Conservation (phyloP, 2,888 invertebrate genomes). For the Digitonthophagus gazella region DNA sequence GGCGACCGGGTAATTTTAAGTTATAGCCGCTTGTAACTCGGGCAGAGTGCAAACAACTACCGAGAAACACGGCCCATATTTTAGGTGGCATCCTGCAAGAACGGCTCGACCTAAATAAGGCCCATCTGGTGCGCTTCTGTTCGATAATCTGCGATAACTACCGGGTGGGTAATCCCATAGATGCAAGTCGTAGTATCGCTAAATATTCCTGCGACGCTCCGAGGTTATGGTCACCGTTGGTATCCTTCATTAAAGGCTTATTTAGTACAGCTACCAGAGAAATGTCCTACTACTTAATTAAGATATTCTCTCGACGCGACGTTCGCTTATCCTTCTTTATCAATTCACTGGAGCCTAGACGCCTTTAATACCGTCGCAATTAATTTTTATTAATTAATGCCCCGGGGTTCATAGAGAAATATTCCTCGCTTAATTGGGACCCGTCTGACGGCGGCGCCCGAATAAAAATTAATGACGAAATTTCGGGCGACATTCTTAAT, state of each 20-base stretch:
- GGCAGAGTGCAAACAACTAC: not conserved
- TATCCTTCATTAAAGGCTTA: not conserved
- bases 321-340: not conserved
- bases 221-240: not conserved
- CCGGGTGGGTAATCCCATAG: not conserved
- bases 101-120: not conserved
- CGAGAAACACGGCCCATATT: not conserved
- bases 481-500: not conserved
- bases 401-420: constrained; percentile 1
- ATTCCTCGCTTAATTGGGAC: constrained; percentile 12
- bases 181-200: not conserved
- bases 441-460: constrained; percentile 3
- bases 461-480: not conserved
- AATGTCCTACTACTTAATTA: not conserved
- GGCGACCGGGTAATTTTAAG: not conserved
- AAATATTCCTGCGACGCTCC: not conserved
- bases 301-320: not conserved
- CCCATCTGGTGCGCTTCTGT: not conserved
- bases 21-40: not conserved
- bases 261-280: too few relatives aligned
- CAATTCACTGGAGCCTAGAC: not conserved
- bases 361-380: not conserved
- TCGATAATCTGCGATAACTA: not conserved
- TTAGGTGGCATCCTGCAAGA: not conserved
- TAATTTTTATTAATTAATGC: constrained; percentile 23